A percentile compares a stretch with the other conserved stretches of the same genome.
phyloP scores from a whole-genome alignment of 30 jellyfish, hydroid and myxozoan species.

The Haliclystus octoradiatus region DNA sequence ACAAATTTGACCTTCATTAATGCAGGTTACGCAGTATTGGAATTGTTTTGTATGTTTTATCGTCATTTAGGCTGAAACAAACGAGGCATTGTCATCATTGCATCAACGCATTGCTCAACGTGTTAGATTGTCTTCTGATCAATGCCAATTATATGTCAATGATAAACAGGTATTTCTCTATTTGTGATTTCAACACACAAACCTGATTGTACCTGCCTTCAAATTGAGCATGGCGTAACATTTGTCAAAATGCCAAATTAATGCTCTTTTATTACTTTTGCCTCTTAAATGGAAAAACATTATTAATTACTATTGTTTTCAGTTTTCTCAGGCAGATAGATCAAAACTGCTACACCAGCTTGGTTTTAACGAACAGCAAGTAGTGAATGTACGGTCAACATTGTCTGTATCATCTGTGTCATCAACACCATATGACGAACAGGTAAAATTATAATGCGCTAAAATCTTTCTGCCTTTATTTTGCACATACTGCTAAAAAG shows the following conservation, averaged over 20 bases:
- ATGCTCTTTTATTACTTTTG: too few relatives aligned
- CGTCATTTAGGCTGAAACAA: constrained; percentile 24
- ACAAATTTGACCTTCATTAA: too few relatives aligned
- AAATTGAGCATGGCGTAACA: too few relatives aligned
- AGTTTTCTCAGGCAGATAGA: neutral
- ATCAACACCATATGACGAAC: neutral
- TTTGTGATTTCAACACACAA: neutral
- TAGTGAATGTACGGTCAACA: neutral
- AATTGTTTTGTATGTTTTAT: neutral
- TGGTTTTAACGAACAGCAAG: constrained; percentile 28
- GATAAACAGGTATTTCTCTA: constrained; percentile 45
- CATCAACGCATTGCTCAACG: constrained; percentile 53
- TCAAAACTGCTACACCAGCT: constrained; percentile 54
- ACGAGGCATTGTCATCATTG: constrained; percentile 37
- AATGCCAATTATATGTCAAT: constrained; percentile 15
- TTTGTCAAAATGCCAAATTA: too few relatives aligned
- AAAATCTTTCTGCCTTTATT: too few relatives aligned
- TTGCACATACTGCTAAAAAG: too few relatives aligned
- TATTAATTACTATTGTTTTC: neutral
- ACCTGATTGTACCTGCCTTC: too few relatives aligned
- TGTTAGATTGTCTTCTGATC: constrained; percentile 27
- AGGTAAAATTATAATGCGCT: too few relatives aligned
- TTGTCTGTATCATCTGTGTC: neutral
- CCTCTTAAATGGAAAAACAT: too few relatives aligned
- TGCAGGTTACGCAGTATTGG: neutral